Evolutionary conservation across 2,888 invertebrate species (phyloP), one percentile per base, ranked within the genome.

Genomic region (Ectemnius continuus): DNA sequence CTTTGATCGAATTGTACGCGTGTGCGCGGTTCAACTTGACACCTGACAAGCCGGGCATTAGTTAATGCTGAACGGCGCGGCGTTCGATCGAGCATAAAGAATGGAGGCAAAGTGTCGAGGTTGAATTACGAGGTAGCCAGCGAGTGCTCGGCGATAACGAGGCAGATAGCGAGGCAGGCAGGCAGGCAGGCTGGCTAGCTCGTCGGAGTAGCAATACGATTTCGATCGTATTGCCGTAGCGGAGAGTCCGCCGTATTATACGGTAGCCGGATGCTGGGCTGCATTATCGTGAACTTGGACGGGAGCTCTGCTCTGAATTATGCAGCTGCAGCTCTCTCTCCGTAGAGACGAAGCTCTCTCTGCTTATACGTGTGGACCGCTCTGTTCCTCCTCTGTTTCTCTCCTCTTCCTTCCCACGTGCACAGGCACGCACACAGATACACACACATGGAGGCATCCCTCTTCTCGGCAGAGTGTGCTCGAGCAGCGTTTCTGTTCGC

Each of bases 231-330:
- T 16, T 58, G 52, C 52, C 69, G 70, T 65, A 69, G 69, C 61
- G 70, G 77, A 61, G 48, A 61, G 66, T 45, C 20, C n/a, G 16
- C 13, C 4, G 58, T 61, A 69, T 61, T 36, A 36, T 69, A 70
- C 69, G 71, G 47, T 13, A 60, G 57, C 63, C 68, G 61, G 23
- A 69, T 70, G 70, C 65, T 36, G 52, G 66, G 73, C 56, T 76
- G 67, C 70, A 77, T 83, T 79, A 82, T 82, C 79, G 71, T 70
- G 77, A 82, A 82, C 72, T 78, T 83, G 45, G 81, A 61, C 48
- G 73, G 67, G 68, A 64, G 77, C 71, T 36, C 36, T 67, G 71
- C 48, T 56, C 72, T 81, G 84, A 81, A 83, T 84, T 81, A 84
- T 84, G 81, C 79, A 83, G 77, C 76, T 77, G 65, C 67, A 59